Base-by-base conservation (phyloP, 2,888 invertebrate genomes). In the Lasioglossum calceatum region DNA sequence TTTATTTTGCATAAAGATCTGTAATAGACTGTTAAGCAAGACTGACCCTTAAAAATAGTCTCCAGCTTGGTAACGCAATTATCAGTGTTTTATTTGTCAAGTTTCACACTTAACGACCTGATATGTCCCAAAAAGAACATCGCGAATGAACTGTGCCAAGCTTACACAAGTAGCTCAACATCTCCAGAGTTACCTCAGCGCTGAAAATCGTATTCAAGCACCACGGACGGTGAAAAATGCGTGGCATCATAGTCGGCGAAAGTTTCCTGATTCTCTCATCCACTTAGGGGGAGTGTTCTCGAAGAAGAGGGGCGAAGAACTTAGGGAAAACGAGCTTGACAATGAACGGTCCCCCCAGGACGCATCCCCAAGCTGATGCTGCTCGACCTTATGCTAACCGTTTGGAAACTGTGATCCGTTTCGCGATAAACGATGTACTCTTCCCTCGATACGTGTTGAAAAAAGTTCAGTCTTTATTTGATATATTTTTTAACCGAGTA, bases 361-460 rank as follows among this genome's bases (percentile, higher is more conserved):
- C 67, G 64, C 39, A 32, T 16, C 19, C 4, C 39, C 47, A 10
- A 19, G 50, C 44, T 47, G 44, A 32, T n/a, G 64, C 8, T 23
- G 74, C 67, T 79, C 50, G 79, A 70, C 54, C 74, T 70, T 32
- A 74, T 23, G 74, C 73, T 64, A 64, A 61, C 23, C 78, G 44
- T 44, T 58, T 19, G 58, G 27, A n/a, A 78, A 61, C 61, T 79
- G 67, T 54, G 44, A 27, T 12, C 50, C 42, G 16, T 64, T 47
- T 12, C 73, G 0, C 8, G 50, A 3, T 50, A 82, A 64, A 64
- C 61, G 32, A 64, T 7, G 0, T 16, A 27, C 1, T 5, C 5
- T 32, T 7, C 16, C 5, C 7, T 32, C n/a, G 4, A 54, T 32
- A 4, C 32, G 7, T 16, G 5, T n/a, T 64, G 14, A 16, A 32